Evolutionary conservation across 2,888 invertebrate species (phyloP).

Genomic region (Tinea semifulvella): DNA sequence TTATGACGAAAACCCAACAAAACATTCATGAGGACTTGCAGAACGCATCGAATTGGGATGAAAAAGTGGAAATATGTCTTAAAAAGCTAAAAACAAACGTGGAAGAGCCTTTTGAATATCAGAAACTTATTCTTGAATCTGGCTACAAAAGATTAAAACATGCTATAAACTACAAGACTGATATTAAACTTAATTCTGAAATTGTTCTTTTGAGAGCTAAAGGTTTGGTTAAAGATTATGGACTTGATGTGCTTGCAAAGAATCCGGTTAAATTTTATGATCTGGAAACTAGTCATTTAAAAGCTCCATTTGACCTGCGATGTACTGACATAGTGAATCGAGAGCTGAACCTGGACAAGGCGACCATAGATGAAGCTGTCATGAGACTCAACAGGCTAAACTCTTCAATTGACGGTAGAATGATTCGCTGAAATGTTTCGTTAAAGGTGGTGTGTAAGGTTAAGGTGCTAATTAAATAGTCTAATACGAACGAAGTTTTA

Average conservation of each 20-base stretch:
- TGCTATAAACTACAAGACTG: constrained; percentile 27
- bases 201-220: not conserved
- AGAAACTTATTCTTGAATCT: constrained; percentile 23
- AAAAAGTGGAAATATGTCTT: constrained; percentile 27
- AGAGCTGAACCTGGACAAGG: not conserved
- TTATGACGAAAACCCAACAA: constrained; percentile 25
- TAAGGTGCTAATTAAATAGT: no score
- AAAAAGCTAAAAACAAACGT: constrained; percentile 19
- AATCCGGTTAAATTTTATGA: constrained; percentile 2
- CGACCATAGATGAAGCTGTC: not conserved
- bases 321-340: constrained; percentile 9
- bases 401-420: constrained; percentile 11
- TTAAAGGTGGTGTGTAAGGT: not conserved
- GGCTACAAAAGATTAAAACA: constrained; percentile 28
- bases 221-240: not conserved
- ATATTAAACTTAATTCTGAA: not conserved
- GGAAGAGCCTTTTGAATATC: constrained; percentile 10
- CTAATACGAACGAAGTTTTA: no score
- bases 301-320: not conserved
- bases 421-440: constrained; percentile 6
- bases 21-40: constrained; percentile 16
- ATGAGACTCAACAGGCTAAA: not conserved
- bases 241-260: not conserved
- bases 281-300: not conserved
- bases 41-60: constrained; percentile 23